phyloP scores from a whole-genome alignment of 2,888 invertebrate genomes.

The Tiliacea aurago region DNA sequence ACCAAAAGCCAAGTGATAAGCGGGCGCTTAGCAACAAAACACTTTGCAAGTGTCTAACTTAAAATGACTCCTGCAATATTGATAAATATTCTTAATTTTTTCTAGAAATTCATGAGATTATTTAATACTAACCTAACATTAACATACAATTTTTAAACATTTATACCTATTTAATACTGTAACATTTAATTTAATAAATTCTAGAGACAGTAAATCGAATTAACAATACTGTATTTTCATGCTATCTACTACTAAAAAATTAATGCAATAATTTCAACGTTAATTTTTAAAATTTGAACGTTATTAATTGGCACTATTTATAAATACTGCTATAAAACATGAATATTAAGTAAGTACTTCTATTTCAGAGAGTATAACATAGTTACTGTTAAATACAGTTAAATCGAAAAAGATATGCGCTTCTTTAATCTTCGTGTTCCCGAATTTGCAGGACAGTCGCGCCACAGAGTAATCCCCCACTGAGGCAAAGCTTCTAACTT shows the following conservation, averaged over 20 bases:
- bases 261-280: conserved; percentile 6
- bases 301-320: conserved; percentile 43
- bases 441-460: background rate
- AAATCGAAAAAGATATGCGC: background rate
- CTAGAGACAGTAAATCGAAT: conserved; percentile 11
- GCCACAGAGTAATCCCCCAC: background rate
- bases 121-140: conserved; percentile 14
- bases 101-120: conserved; percentile 9
- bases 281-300: conserved; percentile 22
- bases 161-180: conserved; percentile 28
- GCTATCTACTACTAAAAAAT: background rate
- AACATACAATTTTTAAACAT: conserved; percentile 30
- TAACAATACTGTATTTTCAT: conserved; percentile 16
- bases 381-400: background rate
- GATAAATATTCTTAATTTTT: background rate
- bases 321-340: conserved; percentile 11
- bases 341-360: background rate
- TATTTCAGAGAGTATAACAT: background rate
- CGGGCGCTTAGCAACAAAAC: background rate
- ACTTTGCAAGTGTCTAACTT: background rate
- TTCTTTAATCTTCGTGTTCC: background rate
- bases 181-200: conserved; percentile 28
- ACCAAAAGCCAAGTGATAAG: background rate
- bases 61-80: background rate
- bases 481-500: background rate